These are phyloP conservation scores for Centropus unirufus DNA, from an alignment of 2,113 vertebrate genomes.

Conservation along the genomic window DNA sequence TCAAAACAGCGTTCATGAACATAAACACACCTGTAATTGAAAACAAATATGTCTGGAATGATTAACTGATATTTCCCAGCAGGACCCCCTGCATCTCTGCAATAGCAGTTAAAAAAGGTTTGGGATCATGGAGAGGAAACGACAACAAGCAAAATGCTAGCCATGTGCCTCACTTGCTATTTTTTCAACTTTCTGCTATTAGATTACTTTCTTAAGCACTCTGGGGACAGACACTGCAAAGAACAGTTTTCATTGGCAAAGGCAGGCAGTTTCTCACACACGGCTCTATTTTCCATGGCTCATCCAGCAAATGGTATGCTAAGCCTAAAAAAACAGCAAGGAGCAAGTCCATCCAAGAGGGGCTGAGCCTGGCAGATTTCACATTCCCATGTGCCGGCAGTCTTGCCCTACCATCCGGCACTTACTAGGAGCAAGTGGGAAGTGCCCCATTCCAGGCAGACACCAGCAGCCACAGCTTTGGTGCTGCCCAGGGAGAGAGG, in stretches of 20 bases:
- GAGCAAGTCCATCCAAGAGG: neutral
- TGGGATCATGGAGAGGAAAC: neutral
- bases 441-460: neutral
- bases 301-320: neutral
- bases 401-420: neutral
- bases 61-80: neutral
- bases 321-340: constrained; percentile 16
- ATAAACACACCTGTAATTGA: neutral
- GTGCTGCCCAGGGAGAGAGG: neutral
- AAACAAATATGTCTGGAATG: neutral
- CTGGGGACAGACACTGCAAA: neutral
- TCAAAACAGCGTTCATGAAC: neutral
- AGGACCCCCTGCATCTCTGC: neutral
- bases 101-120: neutral
- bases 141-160: neutral
- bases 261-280: constrained; percentile 31
- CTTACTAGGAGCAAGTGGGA: neutral
- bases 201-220: constrained; percentile 43
- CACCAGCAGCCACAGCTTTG: fast-evolving
- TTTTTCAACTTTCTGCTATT: constrained; percentile 14
- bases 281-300: neutral
- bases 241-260: constrained; percentile 59
- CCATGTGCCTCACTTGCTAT: neutral
- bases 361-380: fast-evolving
- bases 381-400: neutral